A percentile compares a stretch with the other conserved stretches of the same genome.
phyloP scores from a whole-genome alignment of 2,888 invertebrate species.

The Habroteleia sp. region DNA sequence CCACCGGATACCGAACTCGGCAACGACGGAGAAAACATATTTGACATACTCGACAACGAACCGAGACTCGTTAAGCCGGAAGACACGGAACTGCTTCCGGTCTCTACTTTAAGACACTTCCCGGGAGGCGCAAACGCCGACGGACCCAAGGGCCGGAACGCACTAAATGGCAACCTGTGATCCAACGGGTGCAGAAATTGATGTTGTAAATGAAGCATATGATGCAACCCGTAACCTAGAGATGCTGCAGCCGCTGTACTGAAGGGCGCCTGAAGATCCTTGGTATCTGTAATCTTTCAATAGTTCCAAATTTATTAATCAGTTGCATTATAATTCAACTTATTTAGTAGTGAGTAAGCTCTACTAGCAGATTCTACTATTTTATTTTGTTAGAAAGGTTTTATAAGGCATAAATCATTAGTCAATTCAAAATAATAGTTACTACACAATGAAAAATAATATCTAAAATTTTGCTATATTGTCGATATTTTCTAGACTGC shows the following conservation, averaged over 20 bases:
- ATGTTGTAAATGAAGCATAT: constrained; percentile 87
- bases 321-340: no score
- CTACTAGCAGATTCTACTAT: no score
- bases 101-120: constrained; percentile 83
- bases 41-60: constrained; percentile 79
- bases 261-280: constrained; percentile 86
- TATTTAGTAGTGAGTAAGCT: no score
- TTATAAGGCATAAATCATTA: no score
- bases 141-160: constrained; percentile 84
- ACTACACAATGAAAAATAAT: no score
- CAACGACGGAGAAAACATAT: constrained; percentile 79
- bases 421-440: no score
- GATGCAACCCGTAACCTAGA: constrained; percentile 84
- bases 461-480: no score
- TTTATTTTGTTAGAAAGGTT: no score
- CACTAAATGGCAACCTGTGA: constrained; percentile 83
- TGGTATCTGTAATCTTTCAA: constrained; percentile 79
- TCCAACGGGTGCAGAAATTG: constrained; percentile 87
- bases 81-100: constrained; percentile 73
- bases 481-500: no score
- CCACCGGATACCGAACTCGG: constrained; percentile 73
- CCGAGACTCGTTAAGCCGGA: constrained; percentile 77
- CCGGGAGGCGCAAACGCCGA: constrained; percentile 87
- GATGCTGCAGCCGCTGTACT: constrained; percentile 83
- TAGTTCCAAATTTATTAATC: no score